phyloP scores from a whole-genome alignment of 2,113 vertebrate genomes.

The Sapajus apella region DNA sequence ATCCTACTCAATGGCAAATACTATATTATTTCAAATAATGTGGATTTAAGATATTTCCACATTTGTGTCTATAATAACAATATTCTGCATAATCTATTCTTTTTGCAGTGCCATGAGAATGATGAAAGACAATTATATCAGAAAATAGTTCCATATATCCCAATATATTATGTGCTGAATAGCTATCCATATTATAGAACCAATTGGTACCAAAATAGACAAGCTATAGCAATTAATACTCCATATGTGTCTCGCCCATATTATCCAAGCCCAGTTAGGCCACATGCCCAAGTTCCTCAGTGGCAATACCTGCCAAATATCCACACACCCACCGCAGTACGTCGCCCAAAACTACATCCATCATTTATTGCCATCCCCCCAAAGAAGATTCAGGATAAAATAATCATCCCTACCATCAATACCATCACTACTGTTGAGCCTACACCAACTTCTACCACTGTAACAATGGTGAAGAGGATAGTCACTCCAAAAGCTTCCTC shows the following conservation, averaged over 20 bases:
- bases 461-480: background rate
- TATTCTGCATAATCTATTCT: slow-evolving; percentile 18
- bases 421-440: background rate
- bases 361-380: background rate
- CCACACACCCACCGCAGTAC: background rate
- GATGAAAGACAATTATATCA: background rate
- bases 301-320: background rate
- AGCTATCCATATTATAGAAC: background rate
- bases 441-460: background rate
- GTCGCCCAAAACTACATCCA: background rate
- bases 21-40: background rate
- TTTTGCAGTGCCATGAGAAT: slow-evolving; percentile 48
- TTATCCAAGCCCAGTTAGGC: background rate
- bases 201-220: background rate
- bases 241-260: background rate
- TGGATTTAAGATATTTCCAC: background rate
- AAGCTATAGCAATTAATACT: background rate
- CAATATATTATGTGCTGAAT: background rate
- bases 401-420: background rate
- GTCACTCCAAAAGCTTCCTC: background rate
- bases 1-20: background rate
- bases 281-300: background rate
- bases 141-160: background rate
- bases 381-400: background rate
- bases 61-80: background rate